phyloP scores from a whole-genome alignment of 1,140 invertebrate genomes.

The Drosophila chauvacae region DNA sequence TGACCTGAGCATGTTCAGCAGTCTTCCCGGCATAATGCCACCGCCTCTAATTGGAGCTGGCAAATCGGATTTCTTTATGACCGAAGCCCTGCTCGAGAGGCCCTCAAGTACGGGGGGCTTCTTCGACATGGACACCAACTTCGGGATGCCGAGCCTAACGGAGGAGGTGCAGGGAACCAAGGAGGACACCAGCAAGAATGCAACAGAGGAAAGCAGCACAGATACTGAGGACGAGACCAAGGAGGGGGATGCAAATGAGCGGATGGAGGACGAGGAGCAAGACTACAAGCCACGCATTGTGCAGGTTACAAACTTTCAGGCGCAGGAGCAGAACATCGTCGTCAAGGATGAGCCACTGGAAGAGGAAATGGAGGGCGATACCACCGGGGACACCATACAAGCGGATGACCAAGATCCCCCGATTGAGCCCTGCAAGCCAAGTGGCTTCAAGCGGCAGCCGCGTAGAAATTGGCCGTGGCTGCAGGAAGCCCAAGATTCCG shows the following conservation, averaged over 20 bases:
- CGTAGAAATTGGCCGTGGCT: slow-evolving; percentile 79
- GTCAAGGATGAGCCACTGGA: slow-evolving; percentile 52
- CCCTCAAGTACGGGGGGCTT: slow-evolving; percentile 39
- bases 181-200: slow-evolving; percentile 5
- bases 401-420: not conserved
- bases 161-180: not conserved
- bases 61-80: slow-evolving; percentile 75
- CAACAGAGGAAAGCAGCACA: slow-evolving; percentile 3
- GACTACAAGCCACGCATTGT: slow-evolving; percentile 72
- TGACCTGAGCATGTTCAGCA: slow-evolving; percentile 69
- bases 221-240: slow-evolving; percentile 45
- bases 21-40: slow-evolving; percentile 59
- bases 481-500: slow-evolving; percentile 38
- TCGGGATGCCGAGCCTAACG: slow-evolving; percentile 26
- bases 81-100: slow-evolving; percentile 53
- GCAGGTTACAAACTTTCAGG: slow-evolving; percentile 78
- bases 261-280: slow-evolving; percentile 10
- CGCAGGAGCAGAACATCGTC: slow-evolving; percentile 20
- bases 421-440: slow-evolving; percentile 62
- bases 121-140: slow-evolving; percentile 62
- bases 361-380: slow-evolving; percentile 38
- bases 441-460: slow-evolving; percentile 65
- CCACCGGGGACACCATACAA: slow-evolving; percentile 4
- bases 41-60: slow-evolving; percentile 58
- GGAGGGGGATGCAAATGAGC: slow-evolving; percentile 6